Base-by-base conservation (phyloP, 2,797 vertebrate species). In the Sphaeramia orbicularis region DNA sequence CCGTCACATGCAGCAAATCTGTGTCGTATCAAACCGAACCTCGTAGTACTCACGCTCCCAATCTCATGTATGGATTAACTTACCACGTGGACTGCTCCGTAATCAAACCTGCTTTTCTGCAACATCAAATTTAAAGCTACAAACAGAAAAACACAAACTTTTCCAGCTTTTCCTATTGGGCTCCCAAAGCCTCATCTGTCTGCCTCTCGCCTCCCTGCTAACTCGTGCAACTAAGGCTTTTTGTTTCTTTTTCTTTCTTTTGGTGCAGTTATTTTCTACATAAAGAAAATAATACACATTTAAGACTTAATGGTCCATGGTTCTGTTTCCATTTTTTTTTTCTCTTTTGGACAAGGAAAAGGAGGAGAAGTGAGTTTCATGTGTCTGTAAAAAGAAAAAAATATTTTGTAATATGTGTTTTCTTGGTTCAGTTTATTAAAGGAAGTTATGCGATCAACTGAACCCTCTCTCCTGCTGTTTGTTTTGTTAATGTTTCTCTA, bases 321-420 rank as follows among this genome's bases (percentile, higher is more conserved):
- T 86, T 87, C 52, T 59, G 71, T 87, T 89, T 70, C 16, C 18
- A n/a, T 65, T 75, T 80, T 80, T 75, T 78, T 83, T 78, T 80
- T 83, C 82, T 24, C 24, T 27, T 79, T 87, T 92, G 38, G 51
- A 64, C 80, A 84, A 81, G 18, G 44, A 83, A 80, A 78, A 32
- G 24, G 35, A 64, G 55, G 45, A 67, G 57, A 58, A 69, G 71
- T 74, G 67, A 52, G 74, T 81, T 86, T 94, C 83, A 86, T 81
- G 86, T 95, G 91, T 94, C 91, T 95, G 95, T 95, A 95, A 92
- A 96, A 86, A 71, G 49, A 37, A 65, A 40, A 73, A 66, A 92
- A 93, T 95, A 95, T 95, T 96, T 96, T 97, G 95, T 96, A 96
- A 96, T 94, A 91, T 89, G 89, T 89, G 87, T 91, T 92, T 94